phyloP scores from a whole-genome alignment of 2,888 invertebrate species.

The Xiphydria camelus region DNA sequence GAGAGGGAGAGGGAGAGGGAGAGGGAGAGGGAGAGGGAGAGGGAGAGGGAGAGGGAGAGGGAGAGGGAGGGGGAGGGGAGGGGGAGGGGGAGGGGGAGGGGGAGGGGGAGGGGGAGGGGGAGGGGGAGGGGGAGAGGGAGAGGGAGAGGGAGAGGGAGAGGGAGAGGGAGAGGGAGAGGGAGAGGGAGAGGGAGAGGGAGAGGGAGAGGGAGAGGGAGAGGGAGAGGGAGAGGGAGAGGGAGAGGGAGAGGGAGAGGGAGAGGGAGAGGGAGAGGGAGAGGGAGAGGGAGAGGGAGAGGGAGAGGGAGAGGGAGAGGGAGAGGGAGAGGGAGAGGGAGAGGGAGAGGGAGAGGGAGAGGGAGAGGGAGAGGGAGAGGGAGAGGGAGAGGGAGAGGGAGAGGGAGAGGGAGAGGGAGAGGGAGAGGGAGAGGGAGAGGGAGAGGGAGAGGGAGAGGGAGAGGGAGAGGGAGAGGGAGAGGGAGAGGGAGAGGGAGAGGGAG shows the following conservation, averaged over 20 bases:
- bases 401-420: too few relatives aligned
- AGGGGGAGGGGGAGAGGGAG: neutral
- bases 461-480: too few relatives aligned
- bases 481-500: neutral
- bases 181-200: neutral
- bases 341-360: neutral
- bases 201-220: neutral
- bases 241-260: too few relatives aligned
- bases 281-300: too few relatives aligned
- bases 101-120: neutral
- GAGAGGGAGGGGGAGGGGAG: neutral
- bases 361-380: neutral
- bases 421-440: too few relatives aligned
- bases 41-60: too few relatives aligned
- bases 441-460: too few relatives aligned
- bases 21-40: too few relatives aligned
- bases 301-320: too few relatives aligned
- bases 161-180: neutral
- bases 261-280: too few relatives aligned
- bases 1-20: too few relatives aligned
- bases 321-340: too few relatives aligned
- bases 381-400: neutral
- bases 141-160: neutral
- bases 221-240: neutral
- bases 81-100: neutral